Evolutionary conservation across 1,140 invertebrate species (phyloP).

Genomic region (Ceratosolen solmsi): DNA sequence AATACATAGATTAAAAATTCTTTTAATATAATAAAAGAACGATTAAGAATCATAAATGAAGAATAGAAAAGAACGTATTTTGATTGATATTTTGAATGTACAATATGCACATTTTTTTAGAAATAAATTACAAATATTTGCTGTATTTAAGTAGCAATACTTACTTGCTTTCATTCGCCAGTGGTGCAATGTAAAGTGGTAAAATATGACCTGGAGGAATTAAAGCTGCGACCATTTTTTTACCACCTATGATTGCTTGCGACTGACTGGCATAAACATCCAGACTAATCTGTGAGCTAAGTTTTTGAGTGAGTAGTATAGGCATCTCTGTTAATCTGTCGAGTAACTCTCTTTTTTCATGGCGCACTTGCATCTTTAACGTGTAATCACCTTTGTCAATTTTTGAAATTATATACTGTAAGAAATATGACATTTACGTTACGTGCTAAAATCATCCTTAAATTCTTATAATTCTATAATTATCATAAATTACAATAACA

Average conservation of each 20-base stretch:
- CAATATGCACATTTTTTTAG: background rate
- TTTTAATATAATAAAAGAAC: background rate
- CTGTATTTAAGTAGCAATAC: slow-evolving; percentile 53
- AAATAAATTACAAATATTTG: background rate
- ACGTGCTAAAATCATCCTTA: too few species aligned
- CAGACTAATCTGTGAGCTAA: slow-evolving; percentile 80
- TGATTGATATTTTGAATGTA: background rate
- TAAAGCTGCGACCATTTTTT: slow-evolving; percentile 81
- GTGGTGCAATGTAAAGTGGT: slow-evolving; percentile 84
- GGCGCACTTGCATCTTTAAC: slow-evolving; percentile 88
- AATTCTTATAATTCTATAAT: too few species aligned
- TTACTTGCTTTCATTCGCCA: slow-evolving; percentile 83
- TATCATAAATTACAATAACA: too few species aligned
- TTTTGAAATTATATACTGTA: slow-evolving; percentile 86
- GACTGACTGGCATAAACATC: slow-evolving; percentile 84
- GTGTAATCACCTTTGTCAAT: slow-evolving; percentile 97
- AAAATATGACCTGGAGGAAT: slow-evolving; percentile 78
- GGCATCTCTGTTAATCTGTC: slow-evolving; percentile 88
- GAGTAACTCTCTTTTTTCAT: slow-evolving; percentile 90
- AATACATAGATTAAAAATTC: background rate
- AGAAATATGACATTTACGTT: slow-evolving; percentile 55
- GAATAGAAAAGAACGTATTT: background rate
- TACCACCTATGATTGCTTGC: slow-evolving; percentile 81
- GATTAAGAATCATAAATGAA: background rate
- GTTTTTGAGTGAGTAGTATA: slow-evolving; percentile 84